A percentile compares a stretch with the other conserved stretches of the same genome.
phyloP scores from a whole-genome alignment of 2,113 vertebrate genomes.

The Atractosteus spatula region DNA sequence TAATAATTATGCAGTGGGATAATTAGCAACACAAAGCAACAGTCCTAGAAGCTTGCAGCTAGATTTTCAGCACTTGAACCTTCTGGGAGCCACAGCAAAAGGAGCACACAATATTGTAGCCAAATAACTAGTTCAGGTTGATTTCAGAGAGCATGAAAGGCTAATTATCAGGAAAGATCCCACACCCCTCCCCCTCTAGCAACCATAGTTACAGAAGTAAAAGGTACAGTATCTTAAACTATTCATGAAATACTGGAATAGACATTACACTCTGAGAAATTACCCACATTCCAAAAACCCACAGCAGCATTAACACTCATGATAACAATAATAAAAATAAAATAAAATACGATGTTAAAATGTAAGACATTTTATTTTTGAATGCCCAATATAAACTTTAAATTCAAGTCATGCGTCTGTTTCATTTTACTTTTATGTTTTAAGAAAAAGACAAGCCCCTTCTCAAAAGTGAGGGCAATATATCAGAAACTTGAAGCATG shows the following conservation, averaged over 20 bases:
- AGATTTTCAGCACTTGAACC: conserved; percentile 75
- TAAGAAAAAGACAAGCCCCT: conserved; percentile 4
- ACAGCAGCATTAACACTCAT: conserved; percentile 72
- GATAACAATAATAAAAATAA: too few species aligned
- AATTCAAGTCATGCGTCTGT: too few species aligned
- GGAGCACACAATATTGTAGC: conserved; percentile 70
- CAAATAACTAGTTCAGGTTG: conserved; percentile 80
- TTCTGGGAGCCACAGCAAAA: conserved; percentile 81
- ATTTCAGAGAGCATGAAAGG: conserved; percentile 81
- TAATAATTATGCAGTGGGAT: conserved; percentile 89
- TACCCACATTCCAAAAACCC: conserved; percentile 73
- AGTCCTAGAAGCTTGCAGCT: conserved; percentile 75
- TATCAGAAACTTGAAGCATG: conserved; percentile 66
- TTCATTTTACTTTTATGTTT: too few species aligned
- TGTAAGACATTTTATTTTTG: too few species aligned
- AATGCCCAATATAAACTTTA: too few species aligned
- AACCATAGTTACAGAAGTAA: conserved; percentile 49
- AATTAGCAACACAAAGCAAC: conserved; percentile 83
- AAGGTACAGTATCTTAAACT: conserved; percentile 26
- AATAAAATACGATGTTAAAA: too few species aligned
- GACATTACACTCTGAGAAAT: conserved; percentile 28
- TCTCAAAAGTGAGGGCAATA: conserved; percentile 57
- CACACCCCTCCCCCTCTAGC: conserved; percentile 63
- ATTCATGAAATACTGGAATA: conserved; percentile 18
- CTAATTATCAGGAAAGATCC: conserved; percentile 82